Conservation (phyloP, 1,140 invertebrate genomes). For the Cardiocondyla obscurior region DNA sequence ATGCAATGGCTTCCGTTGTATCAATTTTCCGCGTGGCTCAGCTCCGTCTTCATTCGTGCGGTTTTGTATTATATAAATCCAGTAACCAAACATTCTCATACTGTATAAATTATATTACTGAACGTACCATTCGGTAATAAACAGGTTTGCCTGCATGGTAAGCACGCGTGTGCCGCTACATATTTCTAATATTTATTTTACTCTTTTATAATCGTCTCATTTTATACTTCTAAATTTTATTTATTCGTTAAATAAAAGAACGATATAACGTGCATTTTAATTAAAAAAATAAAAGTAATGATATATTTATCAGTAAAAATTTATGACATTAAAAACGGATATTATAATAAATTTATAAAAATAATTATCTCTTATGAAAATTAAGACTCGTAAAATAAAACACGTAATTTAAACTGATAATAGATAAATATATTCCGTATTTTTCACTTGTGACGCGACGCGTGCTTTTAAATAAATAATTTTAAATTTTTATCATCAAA, state of each 20-base stretch:
- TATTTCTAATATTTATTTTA: not conserved
- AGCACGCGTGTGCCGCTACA: not conserved
- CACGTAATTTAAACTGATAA: not conserved
- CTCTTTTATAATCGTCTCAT: not conserved
- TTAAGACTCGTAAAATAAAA: not conserved
- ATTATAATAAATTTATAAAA: not conserved
- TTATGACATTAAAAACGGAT: no score
- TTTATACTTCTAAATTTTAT: not conserved
- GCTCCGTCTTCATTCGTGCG: not conserved
- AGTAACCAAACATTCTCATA: not conserved
- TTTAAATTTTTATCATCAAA: slow-evolving; percentile 2
- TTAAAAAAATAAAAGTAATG: not conserved
- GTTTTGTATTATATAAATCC: slow-evolving; percentile 37
- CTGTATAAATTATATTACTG: not conserved
- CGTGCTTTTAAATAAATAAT: not conserved
- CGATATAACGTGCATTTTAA: not conserved
- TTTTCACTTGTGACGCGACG: not conserved
- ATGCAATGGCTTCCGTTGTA: slow-evolving; percentile 46
- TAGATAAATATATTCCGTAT: not conserved
- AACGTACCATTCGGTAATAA: not conserved
- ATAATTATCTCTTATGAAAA: slow-evolving; percentile 13
- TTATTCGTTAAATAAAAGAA: not conserved
- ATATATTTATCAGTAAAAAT: not conserved
- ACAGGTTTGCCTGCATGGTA: not conserved
- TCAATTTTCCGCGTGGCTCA: slow-evolving; percentile 41